These are phyloP conservation scores for Neoseiulus cucumeris DNA, from an alignment of 1,140 invertebrate genomes.

Conservation along the genomic window DNA sequence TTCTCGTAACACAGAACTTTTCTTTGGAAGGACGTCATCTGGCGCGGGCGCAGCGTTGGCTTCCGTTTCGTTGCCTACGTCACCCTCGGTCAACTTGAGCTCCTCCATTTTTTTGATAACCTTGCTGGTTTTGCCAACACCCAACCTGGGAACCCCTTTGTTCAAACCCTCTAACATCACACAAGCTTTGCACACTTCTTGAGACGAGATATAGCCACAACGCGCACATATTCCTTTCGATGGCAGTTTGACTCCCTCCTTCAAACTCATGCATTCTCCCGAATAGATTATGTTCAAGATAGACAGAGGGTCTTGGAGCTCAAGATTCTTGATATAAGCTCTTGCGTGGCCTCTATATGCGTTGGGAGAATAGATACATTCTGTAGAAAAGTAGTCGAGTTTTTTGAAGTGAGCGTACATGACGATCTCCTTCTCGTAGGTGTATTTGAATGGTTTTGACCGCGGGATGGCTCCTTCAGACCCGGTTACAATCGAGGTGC, in stretches of 20 bases:
- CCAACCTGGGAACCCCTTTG: constrained; percentile 52
- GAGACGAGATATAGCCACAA: constrained; percentile 89
- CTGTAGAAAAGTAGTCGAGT: constrained; percentile 95
- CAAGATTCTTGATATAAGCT: constrained; percentile 81
- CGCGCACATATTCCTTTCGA: constrained; percentile 50
- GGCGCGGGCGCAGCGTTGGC: not conserved
- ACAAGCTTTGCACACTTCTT: constrained; percentile 90
- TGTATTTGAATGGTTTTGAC: constrained; percentile 94
- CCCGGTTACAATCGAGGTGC: constrained; percentile 36
- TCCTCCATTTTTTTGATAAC: not conserved
- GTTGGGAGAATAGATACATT: constrained; percentile 96
- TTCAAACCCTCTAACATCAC: constrained; percentile 85
- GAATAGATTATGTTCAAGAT: constrained; percentile 97
- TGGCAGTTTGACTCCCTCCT: constrained; percentile 58
- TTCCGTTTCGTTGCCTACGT: not conserved
- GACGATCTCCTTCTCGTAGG: constrained; percentile 99
- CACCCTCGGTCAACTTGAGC: not conserved
- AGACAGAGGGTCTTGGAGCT: constrained; percentile 70
- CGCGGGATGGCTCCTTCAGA: constrained; percentile 65
- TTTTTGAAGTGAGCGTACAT: constrained; percentile 97
- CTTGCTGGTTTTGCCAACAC: constrained; percentile 17
- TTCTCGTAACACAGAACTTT: not conserved
- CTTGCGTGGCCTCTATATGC: constrained; percentile 87
- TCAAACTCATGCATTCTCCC: constrained; percentile 65
- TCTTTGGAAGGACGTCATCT: not conserved